Percentiles rank a stretch among this genome's conserved stretches.
Evolutionary conservation across 1,140 invertebrate genomes (phyloP).

Genomic region (Mizuhopecten yessoensis): DNA sequence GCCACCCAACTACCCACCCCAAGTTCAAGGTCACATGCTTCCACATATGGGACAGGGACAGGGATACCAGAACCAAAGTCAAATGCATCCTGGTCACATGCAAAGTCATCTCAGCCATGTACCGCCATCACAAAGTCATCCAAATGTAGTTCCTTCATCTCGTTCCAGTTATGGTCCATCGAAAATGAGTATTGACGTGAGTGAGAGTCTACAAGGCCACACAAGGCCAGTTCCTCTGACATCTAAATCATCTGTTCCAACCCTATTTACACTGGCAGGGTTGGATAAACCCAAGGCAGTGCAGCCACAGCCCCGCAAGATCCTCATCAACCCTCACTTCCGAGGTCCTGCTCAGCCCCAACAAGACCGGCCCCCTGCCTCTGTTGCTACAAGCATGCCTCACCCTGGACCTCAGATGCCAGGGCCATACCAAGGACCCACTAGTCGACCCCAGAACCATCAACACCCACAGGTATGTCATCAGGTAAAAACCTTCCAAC

Average conservation of each 20-base stretch:
- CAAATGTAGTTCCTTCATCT: background rate
- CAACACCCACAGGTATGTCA: background rate
- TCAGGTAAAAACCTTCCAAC: no score
- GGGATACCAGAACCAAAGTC: background rate
- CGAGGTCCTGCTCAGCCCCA: background rate
- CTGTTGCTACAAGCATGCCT: background rate
- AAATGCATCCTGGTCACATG: background rate
- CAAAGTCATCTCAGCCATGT: background rate
- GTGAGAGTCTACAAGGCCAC: slow-evolving; percentile 30
- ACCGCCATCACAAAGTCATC: background rate
- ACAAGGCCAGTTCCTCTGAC: background rate
- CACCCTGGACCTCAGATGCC: background rate
- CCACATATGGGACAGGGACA: background rate
- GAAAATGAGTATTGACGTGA: background rate
- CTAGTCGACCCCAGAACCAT: background rate
- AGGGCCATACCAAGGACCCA: background rate
- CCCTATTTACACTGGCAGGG: background rate
- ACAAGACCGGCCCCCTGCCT: background rate
- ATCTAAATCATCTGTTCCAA: background rate
- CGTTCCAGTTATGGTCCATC: background rate
- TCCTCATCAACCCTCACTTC: slow-evolving; percentile 17
- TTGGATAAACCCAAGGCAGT: background rate
- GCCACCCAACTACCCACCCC: background rate
- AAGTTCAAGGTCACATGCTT: background rate
- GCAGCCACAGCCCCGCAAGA: slow-evolving; percentile 16